Conservation (phyloP, 53 echinoderm and acorn worm genomes). For the Temnopleurus reevesii region DNA sequence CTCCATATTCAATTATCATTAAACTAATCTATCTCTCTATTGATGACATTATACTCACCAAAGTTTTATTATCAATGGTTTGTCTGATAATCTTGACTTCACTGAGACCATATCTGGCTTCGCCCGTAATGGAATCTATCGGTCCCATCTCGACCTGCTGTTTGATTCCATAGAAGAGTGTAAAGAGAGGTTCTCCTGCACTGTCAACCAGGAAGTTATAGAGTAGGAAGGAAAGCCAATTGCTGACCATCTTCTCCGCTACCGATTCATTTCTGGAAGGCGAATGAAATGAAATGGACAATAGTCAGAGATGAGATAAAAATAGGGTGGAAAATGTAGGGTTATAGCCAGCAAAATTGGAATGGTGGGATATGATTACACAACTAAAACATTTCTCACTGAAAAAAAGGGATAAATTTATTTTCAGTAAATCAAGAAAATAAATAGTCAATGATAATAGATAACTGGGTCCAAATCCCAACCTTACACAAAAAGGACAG, state of each 20-base stretch:
- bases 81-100: constrained; percentile 96
- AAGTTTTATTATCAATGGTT: constrained; percentile 81
- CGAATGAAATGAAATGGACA: not conserved
- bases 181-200: constrained; percentile 89
- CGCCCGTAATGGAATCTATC: constrained; percentile 87
- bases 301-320: not conserved
- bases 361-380: too few relatives aligned
- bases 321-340: too few relatives aligned
- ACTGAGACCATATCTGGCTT: constrained; percentile 89
- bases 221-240: constrained; percentile 91
- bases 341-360: too few relatives aligned
- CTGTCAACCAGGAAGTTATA: constrained; percentile 86
- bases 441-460: too few relatives aligned
- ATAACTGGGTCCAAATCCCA: too few relatives aligned
- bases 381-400: too few relatives aligned
- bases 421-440: too few relatives aligned
- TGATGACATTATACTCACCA: constrained; percentile 63
- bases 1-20: too few relatives aligned
- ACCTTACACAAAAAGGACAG: too few relatives aligned
- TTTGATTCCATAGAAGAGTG: constrained; percentile 89
- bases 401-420: too few relatives aligned
- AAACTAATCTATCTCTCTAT: too few relatives aligned
- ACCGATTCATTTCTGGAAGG: constrained; percentile 87
- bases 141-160: constrained; percentile 95
- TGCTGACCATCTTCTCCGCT: constrained; percentile 92